These are phyloP conservation scores for Alethe diademata DNA, from an alignment of 2,113 vertebrate genomes.

Conservation along the genomic window DNA sequence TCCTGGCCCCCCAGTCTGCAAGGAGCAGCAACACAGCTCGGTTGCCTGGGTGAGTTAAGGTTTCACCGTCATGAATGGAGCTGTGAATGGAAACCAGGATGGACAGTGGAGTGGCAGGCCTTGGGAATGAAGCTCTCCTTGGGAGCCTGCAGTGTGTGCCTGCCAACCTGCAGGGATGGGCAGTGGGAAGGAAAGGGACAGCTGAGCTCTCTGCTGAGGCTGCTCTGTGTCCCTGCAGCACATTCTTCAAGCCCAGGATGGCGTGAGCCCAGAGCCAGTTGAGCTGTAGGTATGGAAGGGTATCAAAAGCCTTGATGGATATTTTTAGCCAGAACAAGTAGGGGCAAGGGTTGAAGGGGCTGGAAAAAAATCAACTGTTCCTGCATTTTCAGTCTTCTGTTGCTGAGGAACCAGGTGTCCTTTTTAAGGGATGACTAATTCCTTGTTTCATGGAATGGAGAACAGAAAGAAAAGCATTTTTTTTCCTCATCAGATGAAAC, in stretches of 20 bases:
- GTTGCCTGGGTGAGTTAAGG: not conserved
- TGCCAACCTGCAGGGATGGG: not conserved
- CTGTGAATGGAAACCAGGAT: not conserved
- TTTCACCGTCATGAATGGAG: constrained; percentile 11
- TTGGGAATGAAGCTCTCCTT: not conserved
- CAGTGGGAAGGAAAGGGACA: not conserved
- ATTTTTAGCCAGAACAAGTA: not conserved
- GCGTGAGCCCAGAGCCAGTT: not conserved
- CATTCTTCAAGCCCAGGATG: not conserved
- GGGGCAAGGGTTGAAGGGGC: not conserved
- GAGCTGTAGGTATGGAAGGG: not conserved
- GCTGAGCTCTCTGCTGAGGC: not conserved
- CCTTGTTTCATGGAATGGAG: not conserved
- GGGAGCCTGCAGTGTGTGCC: not conserved
- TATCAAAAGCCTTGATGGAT: not conserved
- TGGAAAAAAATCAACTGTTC: not conserved
- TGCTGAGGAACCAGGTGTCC: not conserved
- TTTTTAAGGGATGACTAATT: not conserved
- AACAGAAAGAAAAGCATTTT: not conserved
- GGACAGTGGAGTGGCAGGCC: not conserved
- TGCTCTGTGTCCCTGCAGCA: not conserved
- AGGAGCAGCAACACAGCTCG: not conserved
- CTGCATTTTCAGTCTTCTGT: not conserved
- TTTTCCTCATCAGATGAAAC: not conserved
- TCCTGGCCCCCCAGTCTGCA: not conserved